Conservation (phyloP, 2,888 invertebrate genomes). For the Corythucha ciliata region DNA sequence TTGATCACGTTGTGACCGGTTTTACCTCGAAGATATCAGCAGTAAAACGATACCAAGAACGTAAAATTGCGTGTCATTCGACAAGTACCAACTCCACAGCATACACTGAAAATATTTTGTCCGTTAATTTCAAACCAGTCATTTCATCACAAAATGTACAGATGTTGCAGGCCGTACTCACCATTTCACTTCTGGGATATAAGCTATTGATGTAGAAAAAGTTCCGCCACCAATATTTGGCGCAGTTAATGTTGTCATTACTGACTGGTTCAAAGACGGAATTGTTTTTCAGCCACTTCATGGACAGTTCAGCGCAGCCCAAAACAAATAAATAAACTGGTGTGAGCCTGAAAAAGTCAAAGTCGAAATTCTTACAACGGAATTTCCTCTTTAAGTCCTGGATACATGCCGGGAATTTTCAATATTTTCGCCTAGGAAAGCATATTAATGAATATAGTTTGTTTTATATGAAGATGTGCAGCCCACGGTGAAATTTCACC, state of each 20-base stretch:
- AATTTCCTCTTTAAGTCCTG: no score
- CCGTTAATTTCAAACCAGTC: no score
- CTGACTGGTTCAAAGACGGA: slow-evolving; percentile 78
- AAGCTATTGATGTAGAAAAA: slow-evolving; percentile 76
- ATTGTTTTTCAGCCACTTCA: slow-evolving; percentile 73
- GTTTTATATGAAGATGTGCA: no score
- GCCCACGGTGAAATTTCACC: no score
- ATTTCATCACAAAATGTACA: no score
- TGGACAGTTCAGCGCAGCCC: slow-evolving; percentile 72
- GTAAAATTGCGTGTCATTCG: slow-evolving; percentile 81
- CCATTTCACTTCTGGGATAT: slow-evolving; percentile 77
- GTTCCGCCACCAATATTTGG: slow-evolving; percentile 82
- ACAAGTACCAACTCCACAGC: slow-evolving; percentile 86
- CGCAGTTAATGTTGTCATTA: slow-evolving; percentile 69
- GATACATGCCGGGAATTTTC: no score
- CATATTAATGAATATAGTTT: no score
- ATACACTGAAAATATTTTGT: slow-evolving; percentile 58
- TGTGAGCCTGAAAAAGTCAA: slow-evolving; percentile 51
- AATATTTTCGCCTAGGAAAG: no score
- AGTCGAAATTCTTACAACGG: no score
- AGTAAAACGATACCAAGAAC: slow-evolving; percentile 69
- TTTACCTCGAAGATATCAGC: slow-evolving; percentile 60
- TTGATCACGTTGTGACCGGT: not conserved
- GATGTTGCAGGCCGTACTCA: no score
- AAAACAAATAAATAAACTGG: slow-evolving; percentile 75